Base-by-base conservation (phyloP, 2,888 invertebrate genomes). In the Phalera bucephala region DNA sequence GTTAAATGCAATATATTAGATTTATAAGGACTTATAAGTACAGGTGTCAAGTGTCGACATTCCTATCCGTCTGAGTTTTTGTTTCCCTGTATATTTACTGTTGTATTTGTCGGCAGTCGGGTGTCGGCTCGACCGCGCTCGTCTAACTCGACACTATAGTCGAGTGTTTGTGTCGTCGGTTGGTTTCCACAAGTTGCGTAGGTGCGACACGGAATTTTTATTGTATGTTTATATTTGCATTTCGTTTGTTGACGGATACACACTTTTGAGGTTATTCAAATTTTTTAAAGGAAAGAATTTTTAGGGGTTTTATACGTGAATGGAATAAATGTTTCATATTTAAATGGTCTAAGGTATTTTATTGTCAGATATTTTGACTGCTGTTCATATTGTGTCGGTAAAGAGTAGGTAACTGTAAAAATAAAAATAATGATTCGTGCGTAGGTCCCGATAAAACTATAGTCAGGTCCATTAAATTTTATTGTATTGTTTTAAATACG, bases 21-120 rank as follows among this genome's bases (percentile, higher is more conserved):
- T 28, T 37, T 49, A 40, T 36, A 48, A 36, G 49, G 53, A 48
- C 40, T 45, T 51, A 41, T 45, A 60, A 50, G 62, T 53, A 45
- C 70, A 65, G 59, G 63, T 69, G 64, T 70, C 61, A 58, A 68
- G 52, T 64, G 55, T 34, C 55, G 53, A 44, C 58, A 63, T 64
- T 61, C 56, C 40, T 51, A 34, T 30, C 42, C 39, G 50, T 54
- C 35, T 31, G 35, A 22, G 42, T 45, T 45, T 42, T 42, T 38
- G 31, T 47, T 33, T 34, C 21, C 27, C 22, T 4, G 22, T 22
- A 20, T 20, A 22, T 27, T 27, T n/a, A 13, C 2, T 14, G 27
- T 1, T 27, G 27, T 9, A 4, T 9, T 6, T 17, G 17, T 17
- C 5, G 17, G 12, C 12, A 2, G 25, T 25, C 12, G 27, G n/a